These are phyloP conservation scores for Antheraea pernyi DNA, from an alignment of 1,140 invertebrate genomes.

Conservation along the genomic window DNA sequence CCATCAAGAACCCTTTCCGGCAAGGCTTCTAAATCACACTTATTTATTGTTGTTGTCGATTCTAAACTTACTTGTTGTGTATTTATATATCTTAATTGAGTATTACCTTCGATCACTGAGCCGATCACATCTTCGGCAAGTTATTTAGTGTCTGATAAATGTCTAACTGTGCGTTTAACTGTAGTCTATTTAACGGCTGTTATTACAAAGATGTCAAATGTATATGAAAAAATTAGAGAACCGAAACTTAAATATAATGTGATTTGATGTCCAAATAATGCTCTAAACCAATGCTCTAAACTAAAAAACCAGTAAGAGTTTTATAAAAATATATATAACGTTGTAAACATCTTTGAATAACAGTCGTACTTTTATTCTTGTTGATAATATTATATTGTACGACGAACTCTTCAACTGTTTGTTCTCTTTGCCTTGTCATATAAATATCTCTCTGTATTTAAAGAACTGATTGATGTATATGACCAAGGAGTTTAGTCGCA, in stretches of 20 bases:
- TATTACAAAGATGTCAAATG: background rate
- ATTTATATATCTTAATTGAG: conserved; percentile 64
- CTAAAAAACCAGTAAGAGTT: too few species aligned
- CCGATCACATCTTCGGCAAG: conserved; percentile 45
- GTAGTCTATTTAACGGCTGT: conserved; percentile 15
- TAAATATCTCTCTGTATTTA: conserved; percentile 13
- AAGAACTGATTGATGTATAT: background rate
- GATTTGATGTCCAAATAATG: too few species aligned
- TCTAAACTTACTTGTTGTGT: conserved; percentile 74
- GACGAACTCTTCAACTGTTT: conserved; percentile 37
- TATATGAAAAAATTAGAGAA: background rate
- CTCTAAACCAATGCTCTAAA: too few species aligned
- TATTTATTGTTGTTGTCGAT: conserved; percentile 69
- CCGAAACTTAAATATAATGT: too few species aligned
- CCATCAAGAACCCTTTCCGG: conserved; percentile 78
- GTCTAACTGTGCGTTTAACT: conserved; percentile 62
- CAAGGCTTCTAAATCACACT: conserved; percentile 77
- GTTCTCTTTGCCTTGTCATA: conserved; percentile 47
- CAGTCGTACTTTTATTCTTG: conserved; percentile 34
- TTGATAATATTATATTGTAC: conserved; percentile 46
- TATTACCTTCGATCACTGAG: conserved; percentile 72
- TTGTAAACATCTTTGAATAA: background rate
- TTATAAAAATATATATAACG: too few species aligned
- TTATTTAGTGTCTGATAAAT: conserved; percentile 61
- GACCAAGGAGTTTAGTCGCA: background rate